Conservation (phyloP, 2,113 vertebrate genomes). For the Carettochelys insculpta region DNA sequence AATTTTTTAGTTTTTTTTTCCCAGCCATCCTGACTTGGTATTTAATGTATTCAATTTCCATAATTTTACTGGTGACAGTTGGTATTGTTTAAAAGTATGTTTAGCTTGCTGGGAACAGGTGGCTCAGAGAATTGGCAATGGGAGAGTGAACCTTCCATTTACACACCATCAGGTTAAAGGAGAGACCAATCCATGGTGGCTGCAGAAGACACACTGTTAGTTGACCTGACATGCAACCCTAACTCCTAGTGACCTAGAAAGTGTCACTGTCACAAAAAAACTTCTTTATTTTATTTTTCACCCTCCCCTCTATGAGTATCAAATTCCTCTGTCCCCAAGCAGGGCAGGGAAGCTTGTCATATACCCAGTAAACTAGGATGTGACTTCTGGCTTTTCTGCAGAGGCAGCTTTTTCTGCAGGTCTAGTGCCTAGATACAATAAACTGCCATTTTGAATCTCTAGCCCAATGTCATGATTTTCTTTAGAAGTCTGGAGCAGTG, state of each 20-base stretch:
- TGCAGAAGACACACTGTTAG: background rate
- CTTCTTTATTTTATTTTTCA: background rate
- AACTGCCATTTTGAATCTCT: background rate
- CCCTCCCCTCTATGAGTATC: background rate
- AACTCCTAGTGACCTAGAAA: background rate
- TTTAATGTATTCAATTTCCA: constrained; percentile 12
- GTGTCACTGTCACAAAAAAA: background rate
- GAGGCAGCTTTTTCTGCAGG: no score
- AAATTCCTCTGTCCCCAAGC: background rate
- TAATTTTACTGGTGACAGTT: background rate
- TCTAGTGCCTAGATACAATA: background rate
- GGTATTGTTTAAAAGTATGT: background rate
- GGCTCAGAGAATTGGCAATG: background rate
- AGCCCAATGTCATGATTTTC: background rate
- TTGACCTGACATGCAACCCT: background rate
- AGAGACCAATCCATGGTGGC: no score
- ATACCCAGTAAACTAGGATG: background rate
- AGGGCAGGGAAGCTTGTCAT: background rate
- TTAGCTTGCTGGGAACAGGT: background rate
- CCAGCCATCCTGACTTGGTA: background rate
- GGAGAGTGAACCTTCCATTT: background rate
- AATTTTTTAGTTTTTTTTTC: background rate
- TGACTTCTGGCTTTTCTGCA: background rate
- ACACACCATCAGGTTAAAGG: background rate
- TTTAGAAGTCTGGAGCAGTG: background rate